Percentiles rank a stretch among this genome's conserved stretches.
Evolutionary conservation across 2,113 vertebrate genomes (phyloP).

Genomic region (Eudorcas thomsonii): DNA sequence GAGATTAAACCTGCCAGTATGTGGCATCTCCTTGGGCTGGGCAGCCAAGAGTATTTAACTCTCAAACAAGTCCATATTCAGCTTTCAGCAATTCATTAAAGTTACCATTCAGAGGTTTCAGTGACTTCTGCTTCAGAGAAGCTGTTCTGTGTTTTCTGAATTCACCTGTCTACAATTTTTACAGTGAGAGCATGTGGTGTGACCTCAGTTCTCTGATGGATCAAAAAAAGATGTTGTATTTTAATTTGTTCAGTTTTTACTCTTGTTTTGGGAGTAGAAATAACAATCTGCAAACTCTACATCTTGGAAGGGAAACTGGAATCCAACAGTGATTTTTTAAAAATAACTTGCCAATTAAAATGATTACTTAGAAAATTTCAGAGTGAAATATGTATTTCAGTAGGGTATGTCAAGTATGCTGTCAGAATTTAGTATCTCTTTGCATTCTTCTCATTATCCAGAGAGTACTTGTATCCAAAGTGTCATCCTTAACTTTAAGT

Average conservation of each 20-base stretch:
- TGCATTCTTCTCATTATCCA: neutral
- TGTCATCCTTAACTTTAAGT: neutral
- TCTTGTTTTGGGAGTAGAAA: neutral
- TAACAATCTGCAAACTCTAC: neutral
- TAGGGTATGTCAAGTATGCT: neutral
- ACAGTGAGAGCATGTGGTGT: neutral
- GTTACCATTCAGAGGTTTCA: neutral
- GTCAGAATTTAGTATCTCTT: neutral
- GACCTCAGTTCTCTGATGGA: neutral
- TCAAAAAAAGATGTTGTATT: neutral
- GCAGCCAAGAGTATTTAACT: neutral
- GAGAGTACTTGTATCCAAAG: neutral
- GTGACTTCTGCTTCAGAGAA: neutral
- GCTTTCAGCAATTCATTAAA: neutral
- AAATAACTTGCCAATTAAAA: neutral
- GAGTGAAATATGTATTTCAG: neutral
- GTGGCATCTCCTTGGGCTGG: neutral
- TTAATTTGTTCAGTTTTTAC: neutral
- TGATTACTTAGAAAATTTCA: neutral
- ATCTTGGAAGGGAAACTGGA: neutral
- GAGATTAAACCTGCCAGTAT: neutral
- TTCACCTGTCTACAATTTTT: neutral
- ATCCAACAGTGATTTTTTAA: neutral
- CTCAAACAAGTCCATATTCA: neutral
- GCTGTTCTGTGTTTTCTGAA: neutral